Evolutionary conservation across 2,797 vertebrate genomes (phyloP), one percentile per base, ranked within the genome.

Genomic region (Malacoraja senta): DNA sequence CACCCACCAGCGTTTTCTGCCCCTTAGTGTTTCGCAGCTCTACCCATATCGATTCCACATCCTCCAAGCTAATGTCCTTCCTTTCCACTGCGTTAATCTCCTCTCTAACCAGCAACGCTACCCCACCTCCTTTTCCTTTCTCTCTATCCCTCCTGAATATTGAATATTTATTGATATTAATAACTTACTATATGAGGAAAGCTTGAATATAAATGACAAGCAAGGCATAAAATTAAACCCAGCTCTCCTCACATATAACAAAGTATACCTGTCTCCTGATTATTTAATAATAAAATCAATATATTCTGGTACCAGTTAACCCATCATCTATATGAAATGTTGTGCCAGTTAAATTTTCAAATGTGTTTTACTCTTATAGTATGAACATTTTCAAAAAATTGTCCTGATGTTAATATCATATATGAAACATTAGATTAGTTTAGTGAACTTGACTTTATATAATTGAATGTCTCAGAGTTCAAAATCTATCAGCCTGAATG

Each of bases 181-280:
- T 61, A 86, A 32, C 12, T 65, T 29, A 63, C 29, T 29, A n/a
- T 86, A 0, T 65, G 58, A 44, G 53, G 21, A 38, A 53, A 53
- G 35, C 77, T 38, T 80, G 78, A 44, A 83, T 83, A n/a, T 63
- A 86, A 86, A 63, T 86, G 29, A n/a, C 83, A 86, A 63, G 53
- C 17, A 29, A n/a, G 26, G 13, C 58, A n/a, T 13, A 86, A 15
- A 86, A 6, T 63, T 17, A 32, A 86, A 86, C 58, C 58, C 61
- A 12, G 44, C 24, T 63, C 81, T 29, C 53, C 10, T 84, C 61
- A 26, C 53, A 10, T 3, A 12, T 84, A 26, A 84, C 2, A n/a
- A 10, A 61, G 24, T 12, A 61, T 53, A 84, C 12, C 26, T 29
- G 2, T 84, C 61, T 8, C 83, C 58, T 32, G 58, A 26, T 63